phyloP scores from a whole-genome alignment of 2,888 invertebrate genomes.

The Thecocarcelia acutangulata region DNA sequence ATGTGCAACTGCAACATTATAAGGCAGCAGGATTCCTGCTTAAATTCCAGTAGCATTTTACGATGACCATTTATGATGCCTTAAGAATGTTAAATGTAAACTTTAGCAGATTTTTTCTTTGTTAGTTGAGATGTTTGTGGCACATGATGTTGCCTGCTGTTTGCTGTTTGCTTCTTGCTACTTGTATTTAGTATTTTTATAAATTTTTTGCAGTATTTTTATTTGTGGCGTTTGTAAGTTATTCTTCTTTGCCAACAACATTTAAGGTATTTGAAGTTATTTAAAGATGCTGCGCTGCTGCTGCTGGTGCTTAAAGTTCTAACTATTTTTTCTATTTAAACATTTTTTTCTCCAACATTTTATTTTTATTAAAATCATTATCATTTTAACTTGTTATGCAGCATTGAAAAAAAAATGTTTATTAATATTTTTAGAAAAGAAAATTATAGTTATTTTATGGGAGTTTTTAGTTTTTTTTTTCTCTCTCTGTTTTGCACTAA shows the following conservation, averaged over 20 bases:
- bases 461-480: background rate
- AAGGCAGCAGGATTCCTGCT: conserved; percentile 43
- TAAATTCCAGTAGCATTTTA: conserved; percentile 69
- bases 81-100: conserved; percentile 59
- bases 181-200: conserved; percentile 36
- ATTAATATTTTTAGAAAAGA: conserved; percentile 27
- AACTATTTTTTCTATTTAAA: conserved; percentile 26
- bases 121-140: background rate
- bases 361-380: conserved; percentile 33
- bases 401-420: conserved; percentile 12
- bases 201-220: background rate
- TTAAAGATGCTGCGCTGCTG: conserved; percentile 38
- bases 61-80: conserved; percentile 67
- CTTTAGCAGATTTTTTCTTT: conserved; percentile 25
- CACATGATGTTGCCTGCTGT: background rate
- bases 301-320: conserved; percentile 26
- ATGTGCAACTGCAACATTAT: conserved; percentile 42
- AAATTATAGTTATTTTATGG: conserved; percentile 52
- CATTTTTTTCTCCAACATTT: background rate
- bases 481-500: background rate
- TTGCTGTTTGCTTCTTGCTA: conserved; percentile 20
- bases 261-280: conserved; percentile 54
- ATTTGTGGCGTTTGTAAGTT: background rate
- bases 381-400: conserved; percentile 21
- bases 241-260: conserved; percentile 43